Conservation (phyloP, 2,113 vertebrate species). For the Nothocercus nigrocapillus region DNA sequence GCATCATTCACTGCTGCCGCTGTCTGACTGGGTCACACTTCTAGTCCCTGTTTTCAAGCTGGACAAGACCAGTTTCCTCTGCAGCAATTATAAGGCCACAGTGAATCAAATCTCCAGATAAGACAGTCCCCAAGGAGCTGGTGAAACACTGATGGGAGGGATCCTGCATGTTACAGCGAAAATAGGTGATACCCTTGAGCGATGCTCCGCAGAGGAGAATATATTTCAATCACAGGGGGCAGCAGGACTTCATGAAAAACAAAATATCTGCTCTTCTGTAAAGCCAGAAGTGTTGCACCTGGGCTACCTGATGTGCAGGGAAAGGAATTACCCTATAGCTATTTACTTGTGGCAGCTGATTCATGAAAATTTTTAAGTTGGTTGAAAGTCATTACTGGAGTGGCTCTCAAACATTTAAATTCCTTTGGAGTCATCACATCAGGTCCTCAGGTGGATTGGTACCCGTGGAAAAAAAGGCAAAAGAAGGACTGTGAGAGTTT, state of each 20-base stretch:
- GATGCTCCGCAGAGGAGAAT: background rate
- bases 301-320: background rate
- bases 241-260: background rate
- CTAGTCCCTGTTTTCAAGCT: background rate
- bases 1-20: background rate
- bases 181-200: background rate
- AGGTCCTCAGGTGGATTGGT: background rate
- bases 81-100: background rate
- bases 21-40: background rate
- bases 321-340: background rate
- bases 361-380: background rate
- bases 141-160: background rate
- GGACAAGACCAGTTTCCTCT: background rate
- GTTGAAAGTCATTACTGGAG: background rate
- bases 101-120: background rate
- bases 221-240: background rate
- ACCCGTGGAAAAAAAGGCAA: background rate
- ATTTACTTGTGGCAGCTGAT: background rate
- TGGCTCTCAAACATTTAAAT: background rate
- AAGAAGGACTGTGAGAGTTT: background rate
- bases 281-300: background rate
- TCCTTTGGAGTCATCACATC: background rate
- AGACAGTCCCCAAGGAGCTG: background rate
- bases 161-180: background rate
- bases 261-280: background rate